These are phyloP conservation scores for Pelodiscus sinensis DNA, from an alignment of 2,113 vertebrate species.

Conservation along the genomic window DNA sequence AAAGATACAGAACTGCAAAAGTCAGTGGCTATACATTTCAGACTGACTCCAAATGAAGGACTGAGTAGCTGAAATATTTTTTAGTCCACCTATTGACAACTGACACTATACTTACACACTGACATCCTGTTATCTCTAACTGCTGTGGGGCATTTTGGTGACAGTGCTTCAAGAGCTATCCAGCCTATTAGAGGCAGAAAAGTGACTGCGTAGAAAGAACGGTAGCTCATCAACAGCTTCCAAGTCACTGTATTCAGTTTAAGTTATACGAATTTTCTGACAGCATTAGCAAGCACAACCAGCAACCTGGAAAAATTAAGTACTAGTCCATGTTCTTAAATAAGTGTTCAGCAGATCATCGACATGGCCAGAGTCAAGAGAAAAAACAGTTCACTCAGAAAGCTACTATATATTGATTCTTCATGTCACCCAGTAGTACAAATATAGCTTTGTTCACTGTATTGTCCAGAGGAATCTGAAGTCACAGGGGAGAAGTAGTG, in stretches of 20 bases:
- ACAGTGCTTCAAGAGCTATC: neutral
- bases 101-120: fast-evolving
- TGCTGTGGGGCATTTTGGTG: fast-evolving
- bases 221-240: fast-evolving
- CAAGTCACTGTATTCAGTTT: neutral
- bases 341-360: neutral
- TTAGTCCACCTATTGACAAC: neutral
- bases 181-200: neutral
- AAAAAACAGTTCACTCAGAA: neutral
- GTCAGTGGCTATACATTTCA: neutral
- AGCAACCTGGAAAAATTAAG: neutral
- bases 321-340: neutral
- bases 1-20: neutral
- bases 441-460: neutral
- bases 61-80: neutral
- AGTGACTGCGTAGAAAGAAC: neutral
- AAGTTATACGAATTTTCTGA: neutral
- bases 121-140: neutral
- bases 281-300: neutral
- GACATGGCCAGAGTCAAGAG: neutral
- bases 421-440: neutral
- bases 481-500: neutral
- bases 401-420: neutral
- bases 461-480: neutral
- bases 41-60: neutral